phyloP scores from a whole-genome alignment of 2,797 vertebrate genomes.

The Manis javanica region DNA sequence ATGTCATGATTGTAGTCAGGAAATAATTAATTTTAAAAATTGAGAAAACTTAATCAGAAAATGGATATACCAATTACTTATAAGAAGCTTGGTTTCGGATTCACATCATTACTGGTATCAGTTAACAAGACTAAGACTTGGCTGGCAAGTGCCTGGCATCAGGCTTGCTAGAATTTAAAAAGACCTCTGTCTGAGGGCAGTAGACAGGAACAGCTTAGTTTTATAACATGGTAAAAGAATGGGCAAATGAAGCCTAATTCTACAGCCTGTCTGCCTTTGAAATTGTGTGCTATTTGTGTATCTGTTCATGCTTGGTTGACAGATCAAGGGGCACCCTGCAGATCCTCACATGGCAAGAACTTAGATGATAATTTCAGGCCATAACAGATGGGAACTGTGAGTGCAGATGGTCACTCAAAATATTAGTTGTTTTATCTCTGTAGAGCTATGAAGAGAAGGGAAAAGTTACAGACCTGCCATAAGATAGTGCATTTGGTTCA shows the following conservation, averaged over 20 bases:
- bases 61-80: not conserved
- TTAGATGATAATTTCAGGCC: slow-evolving; percentile 64
- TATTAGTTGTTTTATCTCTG: slow-evolving; percentile 53
- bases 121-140: slow-evolving; percentile 62
- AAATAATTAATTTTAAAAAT: slow-evolving; percentile 47
- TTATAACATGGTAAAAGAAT: slow-evolving; percentile 51
- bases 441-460: not conserved
- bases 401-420: slow-evolving; percentile 17
- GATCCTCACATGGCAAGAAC: slow-evolving; percentile 47
- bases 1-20: slow-evolving; percentile 41
- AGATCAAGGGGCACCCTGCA: slow-evolving; percentile 60
- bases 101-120: slow-evolving; percentile 24
- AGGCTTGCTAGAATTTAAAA: slow-evolving; percentile 53
- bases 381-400: slow-evolving; percentile 56
- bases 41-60: slow-evolving; percentile 29
- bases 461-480: not conserved
- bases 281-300: slow-evolving; percentile 50
- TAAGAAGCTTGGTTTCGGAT: slow-evolving; percentile 54
- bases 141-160: slow-evolving; percentile 20
- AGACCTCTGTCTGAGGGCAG: slow-evolving; percentile 29
- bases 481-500: slow-evolving; percentile 7
- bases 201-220: slow-evolving; percentile 56
- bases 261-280: slow-evolving; percentile 56
- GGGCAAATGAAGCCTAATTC: slow-evolving; percentile 51
- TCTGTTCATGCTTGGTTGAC: slow-evolving; percentile 40